Evolutionary conservation across 2,113 vertebrate genomes (phyloP), one percentile per base, ranked within the genome.

Genomic region (Hypomesus transpacificus): DNA sequence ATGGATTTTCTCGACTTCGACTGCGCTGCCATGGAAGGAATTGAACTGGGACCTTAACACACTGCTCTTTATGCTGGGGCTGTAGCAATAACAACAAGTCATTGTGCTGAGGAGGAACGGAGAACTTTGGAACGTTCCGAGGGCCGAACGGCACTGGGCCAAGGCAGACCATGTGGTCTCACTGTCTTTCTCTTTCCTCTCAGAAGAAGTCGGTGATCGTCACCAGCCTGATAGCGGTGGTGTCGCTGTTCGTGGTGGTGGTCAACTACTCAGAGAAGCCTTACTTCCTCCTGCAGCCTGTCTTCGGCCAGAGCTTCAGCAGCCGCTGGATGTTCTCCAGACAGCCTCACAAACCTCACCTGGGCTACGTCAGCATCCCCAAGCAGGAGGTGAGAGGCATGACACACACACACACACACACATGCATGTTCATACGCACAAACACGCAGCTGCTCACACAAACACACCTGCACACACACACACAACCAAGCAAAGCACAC

Each of bases 321-420:
- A 92, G 89, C 56, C 94, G 90, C 89, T 90, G 91, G 78, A 94
- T 93, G 1, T 93, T 94, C 87, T 93, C 94, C 76, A 91, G 92
- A n/a, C 89, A 87, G 26, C 89, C 88, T 16, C 91, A 91, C 81
- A 93, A 92, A 77, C 92, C 92, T 75, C 96, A 97, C 82, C 90
- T 87, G 46, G 95, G 96, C 65, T 98, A 98, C 60, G 80, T 95
- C 71, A 96, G 96, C 73, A 91, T 98, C 70, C 94, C 93, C 80
- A 94, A 93, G 1, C 93, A 94, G 85, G 94, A 98, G 95, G 96
- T 98, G 92, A 96, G 94, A 72, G 16, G 51, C 13, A 52, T 22
- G 51, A n/a, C 26, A 11, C 7, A 26, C 14, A 20, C 58, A 26
- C 21, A 24, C 26, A 24, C n/a, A 26, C 20, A 58, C 57, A 24